These are phyloP conservation scores for Typhlichthys subterraneus DNA, from an alignment of 2,797 vertebrate species.

Conservation along the genomic window DNA sequence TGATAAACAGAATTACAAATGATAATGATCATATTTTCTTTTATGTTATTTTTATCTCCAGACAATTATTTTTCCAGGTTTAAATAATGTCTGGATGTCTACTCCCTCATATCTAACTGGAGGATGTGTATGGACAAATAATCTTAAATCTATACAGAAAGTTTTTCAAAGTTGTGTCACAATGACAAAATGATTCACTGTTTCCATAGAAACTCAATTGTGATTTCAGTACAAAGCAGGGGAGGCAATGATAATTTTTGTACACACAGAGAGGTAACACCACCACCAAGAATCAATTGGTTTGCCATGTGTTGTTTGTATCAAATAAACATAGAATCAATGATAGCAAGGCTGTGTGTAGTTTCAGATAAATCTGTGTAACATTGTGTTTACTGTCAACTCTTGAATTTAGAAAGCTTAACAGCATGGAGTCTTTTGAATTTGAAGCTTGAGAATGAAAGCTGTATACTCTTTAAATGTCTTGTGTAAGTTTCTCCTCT, in stretches of 20 bases:
- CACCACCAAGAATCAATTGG: no score
- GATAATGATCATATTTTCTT: no score
- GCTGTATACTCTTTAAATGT: constrained; percentile 1
- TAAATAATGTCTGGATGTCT: neutral
- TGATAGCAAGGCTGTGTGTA: constrained; percentile 16
- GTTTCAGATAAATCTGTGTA: constrained; percentile 13
- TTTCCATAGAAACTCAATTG: no score
- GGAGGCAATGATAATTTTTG: no score
- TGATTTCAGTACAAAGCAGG: no score
- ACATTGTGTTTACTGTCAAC: constrained; percentile 5
- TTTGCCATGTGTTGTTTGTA: constrained; percentile 36
- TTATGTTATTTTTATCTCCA: no score
- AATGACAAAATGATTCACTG: no score
- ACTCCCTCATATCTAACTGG: constrained; percentile 8
- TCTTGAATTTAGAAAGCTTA: constrained; percentile 30
- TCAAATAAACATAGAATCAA: constrained; percentile 26
- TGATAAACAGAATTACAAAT: no score
- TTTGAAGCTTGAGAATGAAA: constrained; percentile 43
- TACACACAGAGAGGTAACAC: no score
- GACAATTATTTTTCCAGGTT: no score
- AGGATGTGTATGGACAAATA: constrained; percentile 42
- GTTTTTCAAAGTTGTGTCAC: neutral
- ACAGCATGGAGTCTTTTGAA: constrained; percentile 28
- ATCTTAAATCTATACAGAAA: constrained; percentile 6
- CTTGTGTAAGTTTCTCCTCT: no score